phyloP scores from a whole-genome alignment of 2,888 invertebrate species.

The Sesia bembeciformis region DNA sequence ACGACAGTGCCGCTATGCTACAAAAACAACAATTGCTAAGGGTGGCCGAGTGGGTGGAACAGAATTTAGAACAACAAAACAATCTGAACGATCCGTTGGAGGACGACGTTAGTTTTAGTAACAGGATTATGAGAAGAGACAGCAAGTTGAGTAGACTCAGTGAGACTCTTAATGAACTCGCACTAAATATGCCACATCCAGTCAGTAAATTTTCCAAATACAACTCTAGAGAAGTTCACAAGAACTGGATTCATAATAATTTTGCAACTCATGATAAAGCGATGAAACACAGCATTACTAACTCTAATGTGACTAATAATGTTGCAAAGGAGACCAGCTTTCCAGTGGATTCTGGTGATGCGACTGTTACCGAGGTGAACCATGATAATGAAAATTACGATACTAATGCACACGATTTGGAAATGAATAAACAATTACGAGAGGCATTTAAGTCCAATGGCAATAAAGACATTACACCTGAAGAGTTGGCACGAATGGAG shows the following conservation, averaged over 20 bases:
- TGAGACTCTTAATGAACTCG: slow-evolving; percentile 59
- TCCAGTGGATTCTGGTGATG: slow-evolving; percentile 55
- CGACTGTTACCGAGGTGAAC: slow-evolving; percentile 48
- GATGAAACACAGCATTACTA: slow-evolving; percentile 15
- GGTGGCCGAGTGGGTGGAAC: slow-evolving; percentile 86
- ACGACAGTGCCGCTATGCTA: slow-evolving; percentile 69
- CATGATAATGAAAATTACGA: slow-evolving; percentile 37
- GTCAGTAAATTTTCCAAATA: slow-evolving; percentile 61
- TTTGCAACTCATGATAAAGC: slow-evolving; percentile 26
- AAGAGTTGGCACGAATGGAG: slow-evolving; percentile 82
- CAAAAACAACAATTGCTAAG: slow-evolving; percentile 78
- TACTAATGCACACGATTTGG: slow-evolving; percentile 23
- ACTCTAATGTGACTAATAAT: slow-evolving; percentile 35
- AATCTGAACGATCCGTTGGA: slow-evolving; percentile 58
- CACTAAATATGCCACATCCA: slow-evolving; percentile 64
- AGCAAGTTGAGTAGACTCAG: slow-evolving; percentile 52
- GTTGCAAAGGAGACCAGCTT: slow-evolving; percentile 59
- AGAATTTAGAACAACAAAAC: slow-evolving; percentile 72
- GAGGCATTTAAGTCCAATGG: slow-evolving; percentile 41
- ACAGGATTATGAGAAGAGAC: slow-evolving; percentile 39
- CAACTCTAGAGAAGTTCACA: slow-evolving; percentile 39
- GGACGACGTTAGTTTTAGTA: slow-evolving; percentile 49
- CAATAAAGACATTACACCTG: slow-evolving; percentile 59
- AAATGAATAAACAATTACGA: slow-evolving; percentile 32
- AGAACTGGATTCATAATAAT: slow-evolving; percentile 40